Evolutionary conservation across 2,113 vertebrate species (phyloP).

Genomic region (Theristicus caerulescens): DNA sequence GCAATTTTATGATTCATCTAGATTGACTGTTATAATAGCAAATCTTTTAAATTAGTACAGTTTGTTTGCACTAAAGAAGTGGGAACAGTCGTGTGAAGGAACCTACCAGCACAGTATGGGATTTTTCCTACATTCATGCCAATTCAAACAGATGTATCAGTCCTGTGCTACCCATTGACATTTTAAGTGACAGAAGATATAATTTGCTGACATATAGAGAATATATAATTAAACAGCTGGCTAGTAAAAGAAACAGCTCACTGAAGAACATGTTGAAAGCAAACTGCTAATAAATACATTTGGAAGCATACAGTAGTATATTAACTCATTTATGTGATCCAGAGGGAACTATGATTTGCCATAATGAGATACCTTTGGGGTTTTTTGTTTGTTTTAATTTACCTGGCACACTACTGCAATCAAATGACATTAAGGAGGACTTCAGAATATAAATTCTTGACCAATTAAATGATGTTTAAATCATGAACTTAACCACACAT

Average conservation of each 20-base stretch:
- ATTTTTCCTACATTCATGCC: background rate
- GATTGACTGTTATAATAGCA: background rate
- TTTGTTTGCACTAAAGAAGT: conserved; percentile 7
- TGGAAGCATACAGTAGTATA: background rate
- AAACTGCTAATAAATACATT: conserved; percentile 27
- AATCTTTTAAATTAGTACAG: background rate
- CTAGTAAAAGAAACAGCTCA: background rate
- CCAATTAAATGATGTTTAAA: background rate
- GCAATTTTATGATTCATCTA: background rate
- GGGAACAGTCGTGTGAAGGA: background rate
- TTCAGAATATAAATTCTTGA: background rate
- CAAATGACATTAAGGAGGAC: background rate
- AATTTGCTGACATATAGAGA: conserved; percentile 21
- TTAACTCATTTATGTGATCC: background rate
- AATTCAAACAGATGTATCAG: conserved; percentile 21
- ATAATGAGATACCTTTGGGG: background rate
- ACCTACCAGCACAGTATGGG: background rate
- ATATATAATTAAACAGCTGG: conserved; percentile 21
- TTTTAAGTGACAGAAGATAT: conserved; percentile 13
- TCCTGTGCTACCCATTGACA: background rate
- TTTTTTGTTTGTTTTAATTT: background rate
- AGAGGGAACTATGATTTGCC: background rate
- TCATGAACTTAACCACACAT: background rate
- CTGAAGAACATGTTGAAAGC: background rate
- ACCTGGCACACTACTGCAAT: background rate